Conservation (phyloP, 2,797 vertebrate species). For the Sternarchorhynchus goeldii region DNA sequence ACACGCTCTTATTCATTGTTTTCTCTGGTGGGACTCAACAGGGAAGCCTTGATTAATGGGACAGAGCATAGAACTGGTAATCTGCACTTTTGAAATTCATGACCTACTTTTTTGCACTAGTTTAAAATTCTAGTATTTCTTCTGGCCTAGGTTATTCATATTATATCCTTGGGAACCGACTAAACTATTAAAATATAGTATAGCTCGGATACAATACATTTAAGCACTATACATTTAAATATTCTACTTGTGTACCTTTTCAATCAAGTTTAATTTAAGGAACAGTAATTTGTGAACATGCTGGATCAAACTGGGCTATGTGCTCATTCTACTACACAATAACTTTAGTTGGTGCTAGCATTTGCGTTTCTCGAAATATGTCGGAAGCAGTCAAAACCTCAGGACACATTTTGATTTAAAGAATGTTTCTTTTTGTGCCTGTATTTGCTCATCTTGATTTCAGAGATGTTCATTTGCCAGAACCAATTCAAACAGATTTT, state of each 20-base stretch:
- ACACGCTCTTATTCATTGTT: conserved; percentile 72
- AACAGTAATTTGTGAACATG: background rate
- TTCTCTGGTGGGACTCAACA: conserved; percentile 70
- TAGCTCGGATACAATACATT: conserved; percentile 54
- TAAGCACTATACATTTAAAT: no score
- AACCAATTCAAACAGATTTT: background rate
- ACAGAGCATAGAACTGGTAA: conserved; percentile 69
- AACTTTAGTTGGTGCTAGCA: background rate
- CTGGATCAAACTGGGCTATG: background rate
- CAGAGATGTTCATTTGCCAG: conserved; percentile 4
- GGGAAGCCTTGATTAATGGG: conserved; percentile 74
- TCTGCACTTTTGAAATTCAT: conserved; percentile 73
- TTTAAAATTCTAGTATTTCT: conserved; percentile 59
- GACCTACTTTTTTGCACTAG: conserved; percentile 76
- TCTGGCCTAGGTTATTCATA: conserved; percentile 51
- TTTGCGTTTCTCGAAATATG: conserved; percentile 1
- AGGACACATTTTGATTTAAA: background rate
- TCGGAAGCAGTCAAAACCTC: conserved; percentile 14
- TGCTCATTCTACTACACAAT: background rate
- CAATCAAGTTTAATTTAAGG: background rate
- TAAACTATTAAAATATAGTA: background rate
- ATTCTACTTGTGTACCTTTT: background rate
- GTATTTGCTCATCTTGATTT: conserved; percentile 7
- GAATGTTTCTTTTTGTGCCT: background rate
- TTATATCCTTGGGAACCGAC: conserved; percentile 61